Conservation (phyloP, 2,113 vertebrate species). For the Emydocephalus ijimae region DNA sequence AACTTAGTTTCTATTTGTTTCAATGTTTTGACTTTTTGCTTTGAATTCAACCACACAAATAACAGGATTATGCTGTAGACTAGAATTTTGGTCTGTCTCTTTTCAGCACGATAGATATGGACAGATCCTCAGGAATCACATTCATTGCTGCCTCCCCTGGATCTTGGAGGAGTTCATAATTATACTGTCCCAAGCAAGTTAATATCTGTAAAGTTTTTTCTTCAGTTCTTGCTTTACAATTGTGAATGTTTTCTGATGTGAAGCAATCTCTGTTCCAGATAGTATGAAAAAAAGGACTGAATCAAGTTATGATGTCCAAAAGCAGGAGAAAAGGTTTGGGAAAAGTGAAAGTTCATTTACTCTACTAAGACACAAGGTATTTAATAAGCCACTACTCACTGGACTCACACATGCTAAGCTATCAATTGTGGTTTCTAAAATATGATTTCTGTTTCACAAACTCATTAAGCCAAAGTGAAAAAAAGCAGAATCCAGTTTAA, state of each 20-base stretch:
- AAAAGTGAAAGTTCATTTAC: background rate
- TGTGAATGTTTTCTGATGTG: background rate
- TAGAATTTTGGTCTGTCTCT: background rate
- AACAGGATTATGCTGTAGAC: background rate
- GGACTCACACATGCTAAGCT: background rate
- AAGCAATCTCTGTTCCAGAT: background rate
- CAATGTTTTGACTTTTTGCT: background rate
- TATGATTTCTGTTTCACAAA: background rate
- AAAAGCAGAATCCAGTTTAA: background rate
- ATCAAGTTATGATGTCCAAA: background rate
- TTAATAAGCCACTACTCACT: background rate
- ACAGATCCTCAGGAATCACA: background rate
- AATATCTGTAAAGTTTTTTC: background rate
- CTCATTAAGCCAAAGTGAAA: background rate
- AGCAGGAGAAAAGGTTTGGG: background rate
- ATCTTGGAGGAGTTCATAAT: background rate
- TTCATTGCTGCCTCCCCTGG: background rate
- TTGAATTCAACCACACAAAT: background rate
- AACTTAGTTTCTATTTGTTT: background rate
- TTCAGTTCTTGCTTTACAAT: background rate
- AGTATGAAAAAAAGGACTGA: background rate
- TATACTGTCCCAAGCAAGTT: background rate
- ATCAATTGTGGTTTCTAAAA: background rate
- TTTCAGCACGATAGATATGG: slow-evolving; percentile 9
- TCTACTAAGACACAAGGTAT: background rate